phyloP scores from a whole-genome alignment of 1,140 invertebrate species.

The Drosophila kohkoa region DNA sequence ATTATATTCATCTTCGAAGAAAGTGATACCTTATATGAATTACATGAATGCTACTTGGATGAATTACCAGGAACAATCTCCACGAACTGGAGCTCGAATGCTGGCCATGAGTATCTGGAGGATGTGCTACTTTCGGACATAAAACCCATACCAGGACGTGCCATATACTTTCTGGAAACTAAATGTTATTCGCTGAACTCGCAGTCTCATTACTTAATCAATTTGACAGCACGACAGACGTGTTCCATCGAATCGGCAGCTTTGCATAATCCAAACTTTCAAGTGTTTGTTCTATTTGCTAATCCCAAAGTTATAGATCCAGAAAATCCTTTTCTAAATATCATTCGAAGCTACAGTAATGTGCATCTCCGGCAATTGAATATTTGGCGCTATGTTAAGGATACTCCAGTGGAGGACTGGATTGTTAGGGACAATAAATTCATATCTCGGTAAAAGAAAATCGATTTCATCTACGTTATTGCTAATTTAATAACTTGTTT shows the following conservation, averaged over 20 bases:
- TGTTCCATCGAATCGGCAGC: conserved; percentile 90
- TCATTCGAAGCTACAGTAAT: conserved; percentile 86
- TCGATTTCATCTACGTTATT: neutral
- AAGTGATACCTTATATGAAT: neutral
- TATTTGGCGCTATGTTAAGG: conserved; percentile 86
- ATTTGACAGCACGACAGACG: conserved; percentile 87
- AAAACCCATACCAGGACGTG: conserved; percentile 1
- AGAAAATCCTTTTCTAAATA: conserved; percentile 53
- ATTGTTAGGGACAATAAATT: conserved; percentile 83
- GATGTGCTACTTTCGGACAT: neutral
- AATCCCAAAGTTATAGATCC: conserved; percentile 77
- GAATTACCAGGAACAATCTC: neutral
- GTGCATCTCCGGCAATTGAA: conserved; percentile 86
- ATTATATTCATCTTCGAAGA: too few species aligned
- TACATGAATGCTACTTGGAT: neutral
- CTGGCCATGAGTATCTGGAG: neutral
- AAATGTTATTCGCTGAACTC: neutral
- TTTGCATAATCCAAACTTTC: conserved; percentile 86
- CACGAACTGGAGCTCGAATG: neutral
- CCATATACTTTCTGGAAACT: conserved; percentile 2
- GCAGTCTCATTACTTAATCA: neutral
- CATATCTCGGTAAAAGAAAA: neutral
- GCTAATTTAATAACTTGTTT: neutral
- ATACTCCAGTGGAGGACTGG: conserved; percentile 88
- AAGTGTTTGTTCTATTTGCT: conserved; percentile 87